A percentile compares a stretch with the other conserved stretches of the same genome.
Conservation (phyloP, 2,113 vertebrate genomes). For the Corapipo altera region DNA sequence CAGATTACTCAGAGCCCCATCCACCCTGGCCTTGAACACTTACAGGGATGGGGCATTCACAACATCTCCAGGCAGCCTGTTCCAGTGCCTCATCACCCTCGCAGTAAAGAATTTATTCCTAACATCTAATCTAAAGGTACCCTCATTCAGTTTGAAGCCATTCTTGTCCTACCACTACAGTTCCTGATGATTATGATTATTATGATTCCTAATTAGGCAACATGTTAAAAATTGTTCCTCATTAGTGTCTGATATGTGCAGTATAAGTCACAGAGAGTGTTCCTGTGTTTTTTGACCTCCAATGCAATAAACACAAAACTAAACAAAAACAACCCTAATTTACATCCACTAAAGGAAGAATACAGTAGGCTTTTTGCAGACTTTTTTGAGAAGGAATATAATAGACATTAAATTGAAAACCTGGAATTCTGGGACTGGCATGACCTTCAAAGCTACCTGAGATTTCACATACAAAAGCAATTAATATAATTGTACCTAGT, state of each 20-base stretch:
- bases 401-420: not conserved
- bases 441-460: not conserved
- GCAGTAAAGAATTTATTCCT: not conserved
- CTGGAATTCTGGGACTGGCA: not conserved
- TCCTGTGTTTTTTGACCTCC: not conserved
- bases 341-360: not conserved
- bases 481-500: not conserved
- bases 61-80: not conserved
- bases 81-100: not conserved
- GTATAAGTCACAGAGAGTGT: not conserved
- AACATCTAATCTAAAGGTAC: not conserved
- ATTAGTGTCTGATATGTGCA: not conserved
- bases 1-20: not conserved
- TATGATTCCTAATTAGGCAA: not conserved
- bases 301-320: not conserved
- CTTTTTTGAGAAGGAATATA: not conserved
- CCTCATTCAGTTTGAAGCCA: not conserved
- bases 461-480: not conserved
- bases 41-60: not conserved
- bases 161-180: not conserved
- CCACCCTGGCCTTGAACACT: not conserved
- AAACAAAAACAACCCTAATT: not conserved
- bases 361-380: accelerated
- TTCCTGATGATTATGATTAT: not conserved
- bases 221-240: not conserved